Evolutionary conservation across 2,888 invertebrate species (phyloP), one percentile per base, ranked within the genome.

Genomic region (Diaphora mendica): DNA sequence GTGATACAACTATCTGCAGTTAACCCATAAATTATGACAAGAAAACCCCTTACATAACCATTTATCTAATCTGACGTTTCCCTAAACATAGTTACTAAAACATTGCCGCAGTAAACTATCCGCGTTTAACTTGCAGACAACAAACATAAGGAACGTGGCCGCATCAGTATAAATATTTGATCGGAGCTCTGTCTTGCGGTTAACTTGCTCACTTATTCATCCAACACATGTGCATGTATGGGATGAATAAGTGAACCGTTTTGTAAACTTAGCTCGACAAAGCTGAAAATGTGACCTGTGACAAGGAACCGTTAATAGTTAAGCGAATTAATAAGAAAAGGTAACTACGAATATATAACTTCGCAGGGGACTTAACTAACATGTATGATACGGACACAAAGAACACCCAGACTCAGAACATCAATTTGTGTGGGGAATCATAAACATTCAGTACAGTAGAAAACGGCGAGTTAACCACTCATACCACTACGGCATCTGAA

Each of bases 181-280:
- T 76, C 68, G 39, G 20, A 26, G 35, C 75, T 30, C 42, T 71
- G 68, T 80, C 79, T 82, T 82, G 77, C 66, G 77, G 70, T 65
- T 33, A 70, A 73, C 59, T 73, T 72, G 72, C 64, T 79, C 75
- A 82, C 70, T 82, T 82, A 82, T 82, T 82, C 76, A 82, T 77
- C 33, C 66, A 62, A 15, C 69, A 35, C 55, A 65, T 69, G 59
- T 42, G 59, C 55, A 55, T 55, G n/a, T 11, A 11, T 55, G 8
- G n/a, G n/a, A 55, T 55, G 51, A 55, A 55, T 55, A 55, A 55
- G n/a, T 55, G 39, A 17, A 33, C n/a, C n/a, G 55, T 55, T 72
- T 44, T 20, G 59, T 69, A 55, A 59, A 59, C 48, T 55, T 62
- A 30, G n/a, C 64, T 64, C 23, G 64, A 64, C 20, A 64, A 17